Base-by-base conservation (phyloP, 2,888 invertebrate genomes). In the Eudemis profundana region DNA sequence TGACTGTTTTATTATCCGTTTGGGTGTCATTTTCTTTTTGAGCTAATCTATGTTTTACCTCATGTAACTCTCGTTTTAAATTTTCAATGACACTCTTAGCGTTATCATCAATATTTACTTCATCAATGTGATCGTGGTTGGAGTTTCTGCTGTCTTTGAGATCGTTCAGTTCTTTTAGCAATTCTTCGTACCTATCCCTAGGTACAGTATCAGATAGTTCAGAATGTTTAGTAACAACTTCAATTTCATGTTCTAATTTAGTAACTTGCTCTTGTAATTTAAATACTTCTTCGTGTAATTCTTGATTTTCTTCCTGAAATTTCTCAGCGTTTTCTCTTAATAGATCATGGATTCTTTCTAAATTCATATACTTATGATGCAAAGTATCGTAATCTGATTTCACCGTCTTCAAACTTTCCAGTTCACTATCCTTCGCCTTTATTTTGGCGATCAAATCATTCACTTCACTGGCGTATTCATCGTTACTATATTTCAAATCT, bases 271-370 rank as follows among this genome's bases (percentile, higher is more conserved):
- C 93, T 75, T 92, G 92, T 62, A 93, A 72, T 72, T 88, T 91
- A 67, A 90, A 92, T 0, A 91, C 82, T 75, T 92, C 93, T 83
- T 93, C 92, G 42, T 93, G 89, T 57, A 93, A 75, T n/a, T 92
- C 89, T 73, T 92, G 90, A 73, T 93, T 93, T 74, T 93, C 93
- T 78, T 93, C 93, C 78, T 93, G 92, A 69, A 91, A 92, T 68
- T 90, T 92, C 66, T 92, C 93, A 29, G 89, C 89, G 46, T 92
- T 92, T 74, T 92, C 92, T 70, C 83, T 86, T 47, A 93, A 70
- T 10, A 91, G 69, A 47, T 86, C 78, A 67, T 93, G 86, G 65
- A 93, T 82, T 59, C 84, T 88, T 75, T 93, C 92, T 38, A 93
- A 78, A 76, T 90, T 92, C 69, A 89, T 87, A 79, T 92, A 92